Percentiles rank a stretch among this genome's conserved stretches.
Evolutionary conservation across 2,888 invertebrate species (phyloP).

Genomic region (Dasysyrphus tricinctus): DNA sequence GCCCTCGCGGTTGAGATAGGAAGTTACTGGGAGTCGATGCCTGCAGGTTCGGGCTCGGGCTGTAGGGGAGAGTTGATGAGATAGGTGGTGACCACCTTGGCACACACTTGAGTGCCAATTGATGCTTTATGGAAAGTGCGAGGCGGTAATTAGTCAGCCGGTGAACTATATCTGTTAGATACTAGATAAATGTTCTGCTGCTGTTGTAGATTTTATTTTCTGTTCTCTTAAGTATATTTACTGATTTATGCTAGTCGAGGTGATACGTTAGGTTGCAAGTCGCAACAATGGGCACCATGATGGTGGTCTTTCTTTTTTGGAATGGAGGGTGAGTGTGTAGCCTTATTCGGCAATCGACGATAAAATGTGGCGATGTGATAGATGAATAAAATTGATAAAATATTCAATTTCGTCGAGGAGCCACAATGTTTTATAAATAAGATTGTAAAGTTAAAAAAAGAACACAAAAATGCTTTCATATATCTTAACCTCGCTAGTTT

Average conservation of each 20-base stretch:
- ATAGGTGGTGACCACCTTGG: conserved; percentile 74
- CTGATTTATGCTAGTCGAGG: conserved; percentile 71
- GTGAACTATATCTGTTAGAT: conserved; percentile 75
- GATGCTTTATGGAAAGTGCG: conserved; percentile 76
- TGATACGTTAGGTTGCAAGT: conserved; percentile 60
- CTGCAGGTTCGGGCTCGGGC: background rate
- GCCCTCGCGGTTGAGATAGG: conserved; percentile 50
- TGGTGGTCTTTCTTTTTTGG: conserved; percentile 53
- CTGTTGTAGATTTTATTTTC: conserved; percentile 62
- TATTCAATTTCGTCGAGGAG: conserved; percentile 38
- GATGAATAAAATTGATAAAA: conserved; percentile 63
- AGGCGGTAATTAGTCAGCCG: conserved; percentile 75
- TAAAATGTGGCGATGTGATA: conserved; percentile 47
- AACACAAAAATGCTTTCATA: conserved; percentile 49
- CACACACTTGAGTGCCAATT: conserved; percentile 75
- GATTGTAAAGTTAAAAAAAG: background rate
- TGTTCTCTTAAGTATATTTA: conserved; percentile 70
- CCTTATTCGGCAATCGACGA: conserved; percentile 61
- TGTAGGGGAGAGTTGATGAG: conserved; percentile 55
- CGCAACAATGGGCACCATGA: conserved; percentile 54
- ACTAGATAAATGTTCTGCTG: conserved; percentile 73
- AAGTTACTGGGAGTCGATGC: conserved; percentile 8
- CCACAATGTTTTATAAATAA: conserved; percentile 42
- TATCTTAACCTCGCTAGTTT: background rate
- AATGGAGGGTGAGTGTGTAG: conserved; percentile 37